phyloP scores from a whole-genome alignment of 2,888 invertebrate genomes.

The Cerastoderma edule region DNA sequence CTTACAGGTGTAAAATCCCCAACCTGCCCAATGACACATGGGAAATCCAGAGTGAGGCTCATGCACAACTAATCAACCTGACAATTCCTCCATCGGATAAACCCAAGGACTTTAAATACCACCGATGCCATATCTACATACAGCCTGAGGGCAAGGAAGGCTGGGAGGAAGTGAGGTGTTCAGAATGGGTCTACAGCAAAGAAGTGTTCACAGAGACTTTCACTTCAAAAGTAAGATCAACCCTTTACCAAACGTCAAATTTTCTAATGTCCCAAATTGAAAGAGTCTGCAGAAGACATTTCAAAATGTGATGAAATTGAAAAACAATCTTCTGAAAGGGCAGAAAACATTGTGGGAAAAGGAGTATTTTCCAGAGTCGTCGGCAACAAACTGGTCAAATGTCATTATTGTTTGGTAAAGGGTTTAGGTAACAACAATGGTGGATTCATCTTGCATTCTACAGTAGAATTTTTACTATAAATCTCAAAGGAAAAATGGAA shows the following conservation, averaged over 20 bases:
- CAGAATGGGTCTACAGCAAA: slow-evolving; percentile 64
- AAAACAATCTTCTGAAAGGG: no score
- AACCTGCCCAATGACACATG: slow-evolving; percentile 54
- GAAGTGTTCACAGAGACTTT: slow-evolving; percentile 61
- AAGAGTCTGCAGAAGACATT: no score
- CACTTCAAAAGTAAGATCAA: slow-evolving; percentile 54
- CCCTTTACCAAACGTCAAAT: neutral
- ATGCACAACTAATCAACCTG: slow-evolving; percentile 37
- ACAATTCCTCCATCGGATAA: slow-evolving; percentile 46
- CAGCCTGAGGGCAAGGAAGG: slow-evolving; percentile 9
- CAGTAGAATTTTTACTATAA: no score
- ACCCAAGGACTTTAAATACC: slow-evolving; percentile 36
- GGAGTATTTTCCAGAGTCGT: no score
- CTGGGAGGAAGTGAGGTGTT: slow-evolving; percentile 33
- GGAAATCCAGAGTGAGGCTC: slow-evolving; percentile 50
- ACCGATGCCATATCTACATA: slow-evolving; percentile 48
- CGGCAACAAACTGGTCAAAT: no score
- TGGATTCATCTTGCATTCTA: no score
- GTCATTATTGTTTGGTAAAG: no score
- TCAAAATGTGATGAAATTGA: no score
- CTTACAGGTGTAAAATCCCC: slow-evolving; percentile 54
- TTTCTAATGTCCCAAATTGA: no score
- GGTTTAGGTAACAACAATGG: neutral
- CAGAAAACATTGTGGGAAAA: no score
- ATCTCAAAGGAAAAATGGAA: no score